Percentiles rank a stretch among this genome's conserved stretches.
phyloP scores from a whole-genome alignment of 2,888 invertebrate species.

The Eristalis pertinax region DNA sequence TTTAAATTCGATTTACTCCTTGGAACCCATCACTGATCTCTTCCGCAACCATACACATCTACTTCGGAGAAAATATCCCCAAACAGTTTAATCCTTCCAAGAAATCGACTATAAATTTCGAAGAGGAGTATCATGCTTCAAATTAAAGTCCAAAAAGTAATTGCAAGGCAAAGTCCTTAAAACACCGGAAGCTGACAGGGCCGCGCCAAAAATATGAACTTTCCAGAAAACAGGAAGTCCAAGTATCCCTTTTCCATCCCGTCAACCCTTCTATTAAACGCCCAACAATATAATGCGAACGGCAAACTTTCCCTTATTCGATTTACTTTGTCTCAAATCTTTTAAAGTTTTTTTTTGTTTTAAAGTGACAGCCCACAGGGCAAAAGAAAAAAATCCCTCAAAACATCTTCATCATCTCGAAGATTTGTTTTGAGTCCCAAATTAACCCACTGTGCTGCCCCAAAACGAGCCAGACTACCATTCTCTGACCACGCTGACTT shows the following conservation, averaged over 20 bases:
- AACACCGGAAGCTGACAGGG: background rate
- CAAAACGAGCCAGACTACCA: background rate
- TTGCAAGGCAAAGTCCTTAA: background rate
- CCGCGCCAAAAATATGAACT: background rate
- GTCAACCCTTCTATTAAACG: background rate
- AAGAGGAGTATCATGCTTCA: too few relatives aligned
- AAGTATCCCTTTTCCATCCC: background rate
- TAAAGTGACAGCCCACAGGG: background rate
- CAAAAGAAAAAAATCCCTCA: background rate
- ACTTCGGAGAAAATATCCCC: too few relatives aligned
- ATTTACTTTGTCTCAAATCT: conserved; percentile 1
- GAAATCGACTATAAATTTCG: too few relatives aligned
- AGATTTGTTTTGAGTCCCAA: background rate
- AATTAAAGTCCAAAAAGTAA: too few relatives aligned
- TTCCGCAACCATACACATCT: too few relatives aligned
- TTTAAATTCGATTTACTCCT: too few relatives aligned
- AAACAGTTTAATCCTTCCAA: too few relatives aligned
- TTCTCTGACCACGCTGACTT: background rate
- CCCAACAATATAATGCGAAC: background rate
- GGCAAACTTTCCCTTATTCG: background rate
- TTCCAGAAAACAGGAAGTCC: background rate
- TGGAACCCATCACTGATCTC: too few relatives aligned
- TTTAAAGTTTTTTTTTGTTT: background rate
- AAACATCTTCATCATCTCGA: background rate
- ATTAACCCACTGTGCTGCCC: too few relatives aligned